These are phyloP conservation scores for Anseranas semipalmata DNA, from an alignment of 2,113 vertebrate genomes.

Conservation along the genomic window DNA sequence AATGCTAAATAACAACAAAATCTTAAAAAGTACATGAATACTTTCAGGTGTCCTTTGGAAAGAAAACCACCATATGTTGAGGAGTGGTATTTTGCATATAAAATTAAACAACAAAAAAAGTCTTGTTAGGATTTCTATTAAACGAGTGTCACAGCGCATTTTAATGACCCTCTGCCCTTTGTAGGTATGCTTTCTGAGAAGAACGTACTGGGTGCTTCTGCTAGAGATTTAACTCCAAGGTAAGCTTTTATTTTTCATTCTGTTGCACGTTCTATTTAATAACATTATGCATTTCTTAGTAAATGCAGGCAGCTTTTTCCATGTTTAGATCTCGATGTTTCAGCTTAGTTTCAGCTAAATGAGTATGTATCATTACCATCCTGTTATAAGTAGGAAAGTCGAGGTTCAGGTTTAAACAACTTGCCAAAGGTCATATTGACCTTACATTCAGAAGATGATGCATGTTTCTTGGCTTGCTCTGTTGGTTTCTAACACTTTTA, in stretches of 20 bases:
- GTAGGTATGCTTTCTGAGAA: slow-evolving; percentile 71
- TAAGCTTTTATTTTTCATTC: slow-evolving; percentile 27
- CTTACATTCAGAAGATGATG: neutral
- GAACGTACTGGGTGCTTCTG: slow-evolving; percentile 13
- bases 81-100: neutral
- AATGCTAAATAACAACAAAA: neutral
- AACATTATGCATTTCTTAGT: neutral
- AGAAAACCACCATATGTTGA: neutral
- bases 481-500: neutral
- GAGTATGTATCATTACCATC: neutral
- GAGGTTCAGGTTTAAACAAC: neutral
- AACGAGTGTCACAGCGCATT: neutral
- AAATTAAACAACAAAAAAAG: neutral
- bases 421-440: neutral
- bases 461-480: neutral
- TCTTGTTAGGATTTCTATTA: neutral
- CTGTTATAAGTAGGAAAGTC: neutral
- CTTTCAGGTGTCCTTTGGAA: neutral
- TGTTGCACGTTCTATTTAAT: neutral
- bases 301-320: neutral
- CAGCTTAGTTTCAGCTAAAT: neutral
- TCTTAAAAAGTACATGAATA: neutral
- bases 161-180: slow-evolving; percentile 10
- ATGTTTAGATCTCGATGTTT: neutral
- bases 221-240: slow-evolving; percentile 73